Conservation (phyloP, 2,888 invertebrate genomes). For the Agrotis puta region DNA sequence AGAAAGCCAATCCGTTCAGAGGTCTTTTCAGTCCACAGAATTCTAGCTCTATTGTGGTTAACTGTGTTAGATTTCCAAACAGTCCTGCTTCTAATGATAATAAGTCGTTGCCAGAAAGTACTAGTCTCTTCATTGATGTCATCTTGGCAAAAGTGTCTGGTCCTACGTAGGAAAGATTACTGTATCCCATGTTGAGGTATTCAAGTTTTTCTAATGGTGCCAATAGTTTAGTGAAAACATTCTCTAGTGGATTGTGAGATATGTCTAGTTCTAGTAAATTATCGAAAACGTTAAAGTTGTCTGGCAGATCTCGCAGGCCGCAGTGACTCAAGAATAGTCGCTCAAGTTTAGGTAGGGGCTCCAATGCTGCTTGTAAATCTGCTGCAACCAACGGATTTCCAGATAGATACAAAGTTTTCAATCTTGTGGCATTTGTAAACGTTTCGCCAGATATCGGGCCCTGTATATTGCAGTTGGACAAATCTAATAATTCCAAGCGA, state of each 20-base stretch:
- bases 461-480: constrained; percentile 93
- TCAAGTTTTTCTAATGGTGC: constrained; percentile 92
- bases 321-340: constrained; percentile 93
- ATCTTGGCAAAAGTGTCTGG: constrained; percentile 93
- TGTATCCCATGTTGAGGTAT: constrained; percentile 94
- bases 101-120: constrained; percentile 93
- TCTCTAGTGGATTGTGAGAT: constrained; percentile 93
- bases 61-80: constrained; percentile 92
- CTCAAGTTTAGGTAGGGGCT: constrained; percentile 92
- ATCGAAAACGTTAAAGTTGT: constrained; percentile 92
- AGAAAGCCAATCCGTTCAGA: constrained; percentile 92
- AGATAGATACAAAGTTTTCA: constrained; percentile 92
- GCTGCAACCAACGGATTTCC: constrained; percentile 93
- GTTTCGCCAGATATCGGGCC: constrained; percentile 93
- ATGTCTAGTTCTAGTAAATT: constrained; percentile 93
- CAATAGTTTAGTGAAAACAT: constrained; percentile 92
- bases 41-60: constrained; percentile 93
- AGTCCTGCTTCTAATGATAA: constrained; percentile 92
- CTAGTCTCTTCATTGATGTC: constrained; percentile 92
- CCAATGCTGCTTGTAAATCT: constrained; percentile 92
- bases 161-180: constrained; percentile 92
- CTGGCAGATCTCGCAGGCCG: constrained; percentile 92
- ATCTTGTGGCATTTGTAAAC: constrained; percentile 92
- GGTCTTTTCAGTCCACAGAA: constrained; percentile 93
- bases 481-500: constrained; percentile 92